Evolutionary conservation across 2,113 vertebrate species (phyloP).

Genomic region (Sinocyclocheilus rhinocerous): DNA sequence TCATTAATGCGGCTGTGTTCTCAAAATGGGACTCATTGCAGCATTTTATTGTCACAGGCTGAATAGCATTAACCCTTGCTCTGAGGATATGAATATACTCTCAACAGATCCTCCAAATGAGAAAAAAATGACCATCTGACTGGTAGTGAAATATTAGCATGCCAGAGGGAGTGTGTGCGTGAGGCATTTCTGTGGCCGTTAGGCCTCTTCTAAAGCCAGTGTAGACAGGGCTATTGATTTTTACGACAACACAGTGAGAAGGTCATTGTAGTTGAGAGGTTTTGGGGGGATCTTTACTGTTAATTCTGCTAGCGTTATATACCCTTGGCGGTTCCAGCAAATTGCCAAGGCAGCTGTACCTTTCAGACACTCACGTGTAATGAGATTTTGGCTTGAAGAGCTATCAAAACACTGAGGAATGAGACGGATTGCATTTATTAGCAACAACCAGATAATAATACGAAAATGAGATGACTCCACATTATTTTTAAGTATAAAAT

Average conservation of each 20-base stretch:
- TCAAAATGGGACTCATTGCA: constrained; percentile 51
- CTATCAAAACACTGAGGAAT: not conserved
- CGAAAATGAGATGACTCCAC: not conserved
- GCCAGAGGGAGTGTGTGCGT: constrained; percentile 36
- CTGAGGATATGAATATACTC: constrained; percentile 47
- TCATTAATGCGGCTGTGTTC: constrained; percentile 59
- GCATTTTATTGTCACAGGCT: constrained; percentile 48
- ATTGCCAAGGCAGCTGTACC: constrained; percentile 44
- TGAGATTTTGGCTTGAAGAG: not conserved
- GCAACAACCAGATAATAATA: not conserved
- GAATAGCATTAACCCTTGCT: constrained; percentile 54
- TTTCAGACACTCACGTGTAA: constrained; percentile 17
- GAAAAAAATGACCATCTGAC: constrained; percentile 53
- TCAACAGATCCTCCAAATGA: constrained; percentile 50
- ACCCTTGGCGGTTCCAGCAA: constrained; percentile 47
- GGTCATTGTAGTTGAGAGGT: constrained; percentile 54
- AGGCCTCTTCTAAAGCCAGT: constrained; percentile 41
- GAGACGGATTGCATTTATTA: constrained; percentile 1
- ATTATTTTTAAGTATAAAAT: not conserved
- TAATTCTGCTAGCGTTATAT: constrained; percentile 51
- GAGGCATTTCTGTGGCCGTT: constrained; percentile 43
- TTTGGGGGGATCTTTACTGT: constrained; percentile 49
- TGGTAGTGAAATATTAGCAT: constrained; percentile 40
- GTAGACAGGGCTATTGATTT: constrained; percentile 58
- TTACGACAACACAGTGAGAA: constrained; percentile 52